phyloP scores from a whole-genome alignment of 2,113 vertebrate species.

The Hippocampus barbouri region DNA sequence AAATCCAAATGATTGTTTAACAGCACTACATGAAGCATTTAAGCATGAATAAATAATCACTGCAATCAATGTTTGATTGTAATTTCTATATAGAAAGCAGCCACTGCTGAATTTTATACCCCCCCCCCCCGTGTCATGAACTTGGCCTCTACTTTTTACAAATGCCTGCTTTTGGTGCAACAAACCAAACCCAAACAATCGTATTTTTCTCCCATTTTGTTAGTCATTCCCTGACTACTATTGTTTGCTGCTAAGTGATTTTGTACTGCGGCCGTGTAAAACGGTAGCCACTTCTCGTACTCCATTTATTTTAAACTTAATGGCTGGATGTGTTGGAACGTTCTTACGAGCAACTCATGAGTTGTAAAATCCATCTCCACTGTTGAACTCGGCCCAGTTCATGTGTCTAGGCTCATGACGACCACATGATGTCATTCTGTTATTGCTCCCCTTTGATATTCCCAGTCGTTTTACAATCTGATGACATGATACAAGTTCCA shows the following conservation, averaged over 20 bases:
- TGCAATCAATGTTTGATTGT: constrained; percentile 53
- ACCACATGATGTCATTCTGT: constrained; percentile 31
- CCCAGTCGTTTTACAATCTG: constrained; percentile 5
- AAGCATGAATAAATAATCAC: constrained; percentile 59
- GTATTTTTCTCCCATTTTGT: neutral
- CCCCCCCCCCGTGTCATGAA: neutral
- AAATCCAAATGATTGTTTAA: constrained; percentile 21
- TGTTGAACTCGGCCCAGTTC: constrained; percentile 2
- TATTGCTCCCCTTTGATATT: constrained; percentile 6
- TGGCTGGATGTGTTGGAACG: neutral
- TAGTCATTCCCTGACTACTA: neutral
- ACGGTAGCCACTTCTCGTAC: neutral
- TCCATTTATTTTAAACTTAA: neutral
- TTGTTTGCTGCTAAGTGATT: neutral
- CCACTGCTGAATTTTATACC: constrained; percentile 16
- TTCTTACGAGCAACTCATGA: neutral
- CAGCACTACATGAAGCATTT: constrained; percentile 29
- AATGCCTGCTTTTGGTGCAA: neutral
- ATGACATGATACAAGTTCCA: neutral
- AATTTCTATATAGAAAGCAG: constrained; percentile 37
- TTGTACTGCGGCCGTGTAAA: neutral
- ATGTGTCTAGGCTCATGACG: constrained; percentile 43
- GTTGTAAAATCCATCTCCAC: constrained; percentile 9
- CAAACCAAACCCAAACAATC: neutral
- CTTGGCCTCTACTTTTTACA: neutral